Percentiles rank a stretch among this genome's conserved stretches.
Conservation (phyloP, 2,888 invertebrate genomes). For the Dastarcus helophoroides region DNA sequence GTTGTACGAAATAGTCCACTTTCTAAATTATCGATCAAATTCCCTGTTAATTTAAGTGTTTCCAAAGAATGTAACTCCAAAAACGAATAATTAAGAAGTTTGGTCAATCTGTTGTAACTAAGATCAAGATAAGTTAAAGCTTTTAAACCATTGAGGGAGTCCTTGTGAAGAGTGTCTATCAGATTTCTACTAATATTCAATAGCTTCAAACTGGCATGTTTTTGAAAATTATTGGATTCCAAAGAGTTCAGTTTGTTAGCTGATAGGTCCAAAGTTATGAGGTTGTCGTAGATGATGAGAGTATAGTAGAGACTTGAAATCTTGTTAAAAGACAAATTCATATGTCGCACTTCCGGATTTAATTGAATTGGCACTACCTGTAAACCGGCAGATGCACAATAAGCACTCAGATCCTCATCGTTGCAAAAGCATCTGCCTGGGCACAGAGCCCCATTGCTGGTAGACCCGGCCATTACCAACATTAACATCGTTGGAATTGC, state of each 20-base stretch:
- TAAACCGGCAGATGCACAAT: conserved; percentile 66
- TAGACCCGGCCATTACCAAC: conserved; percentile 32
- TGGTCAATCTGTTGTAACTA: conserved; percentile 65
- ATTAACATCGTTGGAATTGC: conserved; percentile 44
- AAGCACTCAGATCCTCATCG: conserved; percentile 64
- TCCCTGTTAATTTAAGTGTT: conserved; percentile 63
- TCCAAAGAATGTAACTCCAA: conserved; percentile 62
- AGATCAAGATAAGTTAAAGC: conserved; percentile 58
- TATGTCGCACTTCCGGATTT: conserved; percentile 73
- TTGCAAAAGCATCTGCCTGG: conserved; percentile 73
- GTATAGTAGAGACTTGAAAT: conserved; percentile 69
- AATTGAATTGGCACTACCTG: conserved; percentile 81
- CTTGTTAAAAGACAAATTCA: conserved; percentile 74
- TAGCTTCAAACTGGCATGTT: conserved; percentile 59
- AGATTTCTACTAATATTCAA: conserved; percentile 70
- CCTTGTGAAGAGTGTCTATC: conserved; percentile 58
- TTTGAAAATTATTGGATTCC: conserved; percentile 72
- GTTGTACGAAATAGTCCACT: conserved; percentile 57
- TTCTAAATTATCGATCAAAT: conserved; percentile 62
- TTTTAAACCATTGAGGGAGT: conserved; percentile 62
- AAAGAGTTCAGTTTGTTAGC: conserved; percentile 69
- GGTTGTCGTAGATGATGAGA: conserved; percentile 67
- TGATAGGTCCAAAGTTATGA: conserved; percentile 71
- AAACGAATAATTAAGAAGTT: conserved; percentile 64
- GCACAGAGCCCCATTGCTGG: conserved; percentile 41